These are phyloP conservation scores for Heterotilapia buettikoferi DNA, from an alignment of 2,113 vertebrate genomes.

Conservation along the genomic window DNA sequence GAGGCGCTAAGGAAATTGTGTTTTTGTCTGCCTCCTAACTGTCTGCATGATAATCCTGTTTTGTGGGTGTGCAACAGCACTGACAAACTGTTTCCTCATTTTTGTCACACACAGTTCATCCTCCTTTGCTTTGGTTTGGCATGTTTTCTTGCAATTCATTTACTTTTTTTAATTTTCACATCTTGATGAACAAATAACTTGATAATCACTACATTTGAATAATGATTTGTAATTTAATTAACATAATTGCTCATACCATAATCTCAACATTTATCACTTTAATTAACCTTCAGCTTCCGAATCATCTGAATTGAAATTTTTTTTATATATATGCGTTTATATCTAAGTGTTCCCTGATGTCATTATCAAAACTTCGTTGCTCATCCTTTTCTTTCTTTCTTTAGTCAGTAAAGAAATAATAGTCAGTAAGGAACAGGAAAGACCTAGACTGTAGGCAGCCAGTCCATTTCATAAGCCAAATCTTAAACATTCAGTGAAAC, in stretches of 20 bases:
- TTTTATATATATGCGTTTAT: neutral
- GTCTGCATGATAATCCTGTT: neutral
- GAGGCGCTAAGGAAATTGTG: neutral
- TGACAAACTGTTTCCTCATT: neutral
- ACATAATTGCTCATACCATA: neutral
- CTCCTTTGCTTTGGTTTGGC: neutral
- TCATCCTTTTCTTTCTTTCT: neutral
- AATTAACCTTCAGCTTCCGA: neutral
- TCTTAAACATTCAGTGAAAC: constrained; percentile 19
- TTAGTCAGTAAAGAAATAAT: neutral
- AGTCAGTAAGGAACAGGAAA: neutral
- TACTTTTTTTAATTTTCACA: neutral
- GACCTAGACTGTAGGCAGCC: neutral
- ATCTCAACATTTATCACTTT: neutral
- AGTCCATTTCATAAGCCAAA: constrained; percentile 5
- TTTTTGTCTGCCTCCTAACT: neutral
- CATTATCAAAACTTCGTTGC: neutral
- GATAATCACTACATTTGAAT: neutral
- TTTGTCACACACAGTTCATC: neutral
- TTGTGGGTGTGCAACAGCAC: neutral
- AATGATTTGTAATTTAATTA: neutral
- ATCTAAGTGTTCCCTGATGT: neutral
- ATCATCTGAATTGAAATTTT: neutral
- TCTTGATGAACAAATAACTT: neutral
- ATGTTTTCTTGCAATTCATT: neutral